Conservation (phyloP, 2,888 invertebrate species). For the Pseudolycoriella hygida region DNA sequence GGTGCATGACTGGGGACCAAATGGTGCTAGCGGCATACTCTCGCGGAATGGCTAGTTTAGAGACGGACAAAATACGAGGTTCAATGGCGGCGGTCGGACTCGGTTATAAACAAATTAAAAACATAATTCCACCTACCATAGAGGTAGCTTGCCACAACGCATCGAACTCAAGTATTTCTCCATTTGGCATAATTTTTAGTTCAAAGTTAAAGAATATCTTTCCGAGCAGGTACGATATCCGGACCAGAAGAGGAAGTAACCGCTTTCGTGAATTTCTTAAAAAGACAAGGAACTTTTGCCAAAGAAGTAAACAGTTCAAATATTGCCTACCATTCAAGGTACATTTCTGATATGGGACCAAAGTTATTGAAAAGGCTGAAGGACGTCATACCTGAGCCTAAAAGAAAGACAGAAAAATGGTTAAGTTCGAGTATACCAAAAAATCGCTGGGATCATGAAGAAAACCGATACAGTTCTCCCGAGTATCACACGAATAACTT, state of each 20-base stretch:
- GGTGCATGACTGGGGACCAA: slow-evolving; percentile 72
- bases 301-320: slow-evolving; percentile 61
- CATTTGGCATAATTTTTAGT: neutral
- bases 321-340: slow-evolving; percentile 78
- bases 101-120: slow-evolving; percentile 34
- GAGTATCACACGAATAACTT: slow-evolving; percentile 82
- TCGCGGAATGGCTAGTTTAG: slow-evolving; percentile 57
- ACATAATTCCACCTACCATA: slow-evolving; percentile 54
- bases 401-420: slow-evolving; percentile 58
- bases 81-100: slow-evolving; percentile 80
- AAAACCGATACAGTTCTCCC: slow-evolving; percentile 48
- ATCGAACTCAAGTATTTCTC: slow-evolving; percentile 45
- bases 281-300: slow-evolving; percentile 58
- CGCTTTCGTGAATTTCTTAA: slow-evolving; percentile 44
- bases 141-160: slow-evolving; percentile 81
- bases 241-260: slow-evolving; percentile 57
- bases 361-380: slow-evolving; percentile 43
- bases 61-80: slow-evolving; percentile 50
- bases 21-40: slow-evolving; percentile 72
- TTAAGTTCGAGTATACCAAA: slow-evolving; percentile 67
- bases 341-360: slow-evolving; percentile 52
- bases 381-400: slow-evolving; percentile 45
- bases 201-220: neutral
- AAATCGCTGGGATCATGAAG: slow-evolving; percentile 46
- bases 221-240: slow-evolving; percentile 70